Evolutionary conservation across 2,113 vertebrate species (phyloP).

Genomic region (Eudyptes chrysolophus): DNA sequence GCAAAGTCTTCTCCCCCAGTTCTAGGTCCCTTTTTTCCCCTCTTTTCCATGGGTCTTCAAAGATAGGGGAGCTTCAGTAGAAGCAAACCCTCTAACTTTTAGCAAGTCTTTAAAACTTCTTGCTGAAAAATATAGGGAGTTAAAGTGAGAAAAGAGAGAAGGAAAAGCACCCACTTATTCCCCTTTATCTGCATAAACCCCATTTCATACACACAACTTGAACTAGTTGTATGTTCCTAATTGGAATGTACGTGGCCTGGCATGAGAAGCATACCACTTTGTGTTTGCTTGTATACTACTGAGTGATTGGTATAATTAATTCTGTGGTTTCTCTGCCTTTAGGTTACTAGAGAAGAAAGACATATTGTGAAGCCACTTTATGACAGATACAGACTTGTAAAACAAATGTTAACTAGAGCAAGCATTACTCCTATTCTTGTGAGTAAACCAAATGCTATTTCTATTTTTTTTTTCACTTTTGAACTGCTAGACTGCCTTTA

Average conservation of each 20-base stretch:
- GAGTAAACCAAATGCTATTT: constrained; percentile 72
- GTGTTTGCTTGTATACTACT: constrained; percentile 48
- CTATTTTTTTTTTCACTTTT: not conserved
- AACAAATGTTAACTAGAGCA: constrained; percentile 97
- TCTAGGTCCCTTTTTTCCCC: not conserved
- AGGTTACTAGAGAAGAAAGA: constrained; percentile 94
- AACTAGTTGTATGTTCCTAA: not conserved
- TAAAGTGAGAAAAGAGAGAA: not conserved
- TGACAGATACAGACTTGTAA: constrained; percentile 94
- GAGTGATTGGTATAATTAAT: constrained; percentile 61
- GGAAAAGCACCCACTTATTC: not conserved
- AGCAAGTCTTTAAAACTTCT: not conserved
- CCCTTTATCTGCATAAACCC: not conserved
- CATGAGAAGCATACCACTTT: constrained; percentile 20
- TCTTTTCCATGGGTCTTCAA: not conserved
- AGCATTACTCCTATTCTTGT: constrained; percentile 93
- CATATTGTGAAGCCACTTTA: constrained; percentile 94
- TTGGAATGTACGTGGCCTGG: not conserved
- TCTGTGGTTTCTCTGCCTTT: constrained; percentile 65
- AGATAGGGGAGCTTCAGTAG: not conserved
- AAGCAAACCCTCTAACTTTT: not conserved
- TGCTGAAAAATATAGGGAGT: not conserved
- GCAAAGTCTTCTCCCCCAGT: not conserved
- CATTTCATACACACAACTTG: not conserved
- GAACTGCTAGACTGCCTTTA: constrained; percentile 1